A percentile compares a stretch with the other conserved stretches of the same genome.
Conservation (phyloP, 2,888 invertebrate genomes). For the Leptopilina myrica region DNA sequence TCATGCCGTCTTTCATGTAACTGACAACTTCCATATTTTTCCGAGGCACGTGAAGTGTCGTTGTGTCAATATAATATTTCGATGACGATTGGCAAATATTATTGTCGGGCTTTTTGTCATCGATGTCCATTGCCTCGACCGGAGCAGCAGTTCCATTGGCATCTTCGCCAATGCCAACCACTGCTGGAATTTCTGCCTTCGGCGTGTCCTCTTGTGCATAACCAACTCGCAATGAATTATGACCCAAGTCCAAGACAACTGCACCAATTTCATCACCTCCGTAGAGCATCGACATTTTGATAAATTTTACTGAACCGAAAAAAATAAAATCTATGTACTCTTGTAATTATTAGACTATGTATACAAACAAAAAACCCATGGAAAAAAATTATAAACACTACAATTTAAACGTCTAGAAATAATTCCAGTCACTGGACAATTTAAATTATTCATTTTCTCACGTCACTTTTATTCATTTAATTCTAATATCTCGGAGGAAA, state of each 20-base stretch:
- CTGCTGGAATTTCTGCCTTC: conserved; percentile 97
- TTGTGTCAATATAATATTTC: conserved; percentile 95
- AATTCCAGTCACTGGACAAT: too few species aligned
- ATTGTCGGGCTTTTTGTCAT: conserved; percentile 86
- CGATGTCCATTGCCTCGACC: conserved; percentile 81
- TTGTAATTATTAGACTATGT: too few species aligned
- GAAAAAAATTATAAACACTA: too few species aligned
- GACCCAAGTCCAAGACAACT: conserved; percentile 97
- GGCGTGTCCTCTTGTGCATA: conserved; percentile 99
- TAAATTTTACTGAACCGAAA: background rate
- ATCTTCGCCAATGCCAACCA: conserved; percentile 90
- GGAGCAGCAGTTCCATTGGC: conserved; percentile 80
- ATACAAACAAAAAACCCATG: too few species aligned
- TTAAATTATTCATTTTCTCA: too few species aligned
- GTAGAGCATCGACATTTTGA: conserved; percentile 82
- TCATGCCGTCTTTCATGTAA: conserved; percentile 98
- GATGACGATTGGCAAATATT: conserved; percentile 82
- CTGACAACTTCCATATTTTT: conserved; percentile 92
- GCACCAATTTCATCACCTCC: conserved; percentile 99
- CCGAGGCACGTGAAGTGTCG: conserved; percentile 92
- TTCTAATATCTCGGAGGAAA: background rate
- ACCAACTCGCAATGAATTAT: conserved; percentile 92
- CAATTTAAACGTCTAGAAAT: too few species aligned
- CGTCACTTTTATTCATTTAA: too few species aligned
- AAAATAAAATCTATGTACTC: background rate